Base-by-base conservation (phyloP, 2,113 vertebrate species). In the Gymnogyps californianus region DNA sequence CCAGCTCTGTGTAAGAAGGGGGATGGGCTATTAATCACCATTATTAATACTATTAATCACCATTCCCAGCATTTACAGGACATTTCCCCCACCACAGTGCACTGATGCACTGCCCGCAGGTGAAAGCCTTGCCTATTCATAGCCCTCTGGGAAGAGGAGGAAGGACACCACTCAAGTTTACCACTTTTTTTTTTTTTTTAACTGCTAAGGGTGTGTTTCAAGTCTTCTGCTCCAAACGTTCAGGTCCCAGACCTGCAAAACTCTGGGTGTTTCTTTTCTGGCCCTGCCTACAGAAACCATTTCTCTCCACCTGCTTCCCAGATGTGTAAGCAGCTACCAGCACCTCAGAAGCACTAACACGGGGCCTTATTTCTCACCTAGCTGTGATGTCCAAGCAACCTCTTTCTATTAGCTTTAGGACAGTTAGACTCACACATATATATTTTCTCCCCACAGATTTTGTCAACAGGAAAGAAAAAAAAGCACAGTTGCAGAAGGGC, bases 181-280 rank as follows among this genome's bases (percentile, higher is more conserved):
- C 29, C 9, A 11, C 13, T 8, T 16, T 38, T 91, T 38, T 91
- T 91, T 38, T 91, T 31, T 72, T 83, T 54, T 49, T 21, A 79
- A 78, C 51, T 3, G 11, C 26, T 36, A 72, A 51, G 16, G 28
- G 14, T 47, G 14, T 9, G 7, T 28, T 74, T 38, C 46, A 66
- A 55, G 51, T 20, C 5, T 0, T 38, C 64, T 78, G 46, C 32
- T 74, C n/a, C 34, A 90, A 32, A 69, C 0, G 0, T 12, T 19
- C 44, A 52, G 51, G 62, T 59, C 42, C 19, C n/a, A 55, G 16
- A 38, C 71, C 65, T 44, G 46, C 26, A 54, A 21, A 77, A 72
- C 9, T 77, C 44, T 12, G 32, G 3, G n/a, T 49, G 40, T 38
- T 90, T 59, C 26, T 49, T 49, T 66, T 42, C 40, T 49, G 47